Percentiles rank a stretch among this genome's conserved stretches.
These are phyloP conservation scores for Zaprionus bogoriensis DNA, from an alignment of 2,888 invertebrate species.

Conservation along the genomic window DNA sequence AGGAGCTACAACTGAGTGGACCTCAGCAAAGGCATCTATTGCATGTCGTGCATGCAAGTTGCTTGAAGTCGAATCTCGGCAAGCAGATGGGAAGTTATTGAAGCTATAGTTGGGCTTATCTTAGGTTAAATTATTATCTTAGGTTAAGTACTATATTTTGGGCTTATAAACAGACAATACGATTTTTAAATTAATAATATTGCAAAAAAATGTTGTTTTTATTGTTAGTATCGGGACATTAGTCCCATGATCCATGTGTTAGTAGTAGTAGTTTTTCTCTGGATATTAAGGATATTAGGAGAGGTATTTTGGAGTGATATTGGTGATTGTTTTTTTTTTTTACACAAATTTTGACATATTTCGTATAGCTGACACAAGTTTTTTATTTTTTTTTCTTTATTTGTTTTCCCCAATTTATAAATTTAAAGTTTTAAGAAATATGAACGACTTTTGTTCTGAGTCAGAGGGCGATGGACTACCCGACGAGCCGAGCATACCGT, in stretches of 20 bases:
- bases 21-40: neutral
- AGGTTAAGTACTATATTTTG: no score
- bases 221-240: no score
- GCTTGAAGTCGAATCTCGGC: neutral
- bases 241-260: no score
- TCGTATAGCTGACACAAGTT: neutral
- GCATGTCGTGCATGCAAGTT: neutral
- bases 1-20: slow-evolving; percentile 12
- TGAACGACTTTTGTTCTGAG: neutral
- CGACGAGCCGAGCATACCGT: slow-evolving; percentile 21
- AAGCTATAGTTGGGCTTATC: neutral
- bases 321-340: no score
- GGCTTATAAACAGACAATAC: no score
- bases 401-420: slow-evolving; percentile 4
- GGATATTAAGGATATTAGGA: no score
- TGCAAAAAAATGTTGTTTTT: no score
- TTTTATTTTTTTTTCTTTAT: neutral
- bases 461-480: neutral
- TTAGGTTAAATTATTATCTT: neutral
- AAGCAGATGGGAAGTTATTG: neutral
- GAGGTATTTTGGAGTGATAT: no score
- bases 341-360: neutral
- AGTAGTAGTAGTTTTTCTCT: no score
- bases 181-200: no score
- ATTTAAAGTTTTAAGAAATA: slow-evolving; percentile 2